phyloP scores from a whole-genome alignment of 2,797 vertebrate species.

The Alcedo atthis region DNA sequence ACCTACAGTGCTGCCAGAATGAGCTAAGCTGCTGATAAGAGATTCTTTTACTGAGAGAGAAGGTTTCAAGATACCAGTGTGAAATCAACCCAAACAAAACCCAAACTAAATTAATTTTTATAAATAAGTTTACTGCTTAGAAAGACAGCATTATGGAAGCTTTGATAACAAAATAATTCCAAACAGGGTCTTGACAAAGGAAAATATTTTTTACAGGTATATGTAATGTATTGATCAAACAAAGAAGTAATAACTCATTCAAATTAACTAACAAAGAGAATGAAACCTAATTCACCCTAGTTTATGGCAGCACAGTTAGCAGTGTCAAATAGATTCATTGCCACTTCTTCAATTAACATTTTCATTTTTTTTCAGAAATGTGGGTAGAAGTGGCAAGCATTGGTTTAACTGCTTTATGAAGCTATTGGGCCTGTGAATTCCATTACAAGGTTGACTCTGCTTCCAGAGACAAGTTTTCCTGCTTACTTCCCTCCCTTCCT shows the following conservation, averaged over 20 bases:
- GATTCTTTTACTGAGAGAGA: neutral
- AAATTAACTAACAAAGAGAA: neutral
- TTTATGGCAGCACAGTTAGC: neutral
- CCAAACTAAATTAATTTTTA: neutral
- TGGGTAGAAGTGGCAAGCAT: neutral
- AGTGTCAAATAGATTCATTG: neutral
- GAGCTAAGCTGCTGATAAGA: neutral
- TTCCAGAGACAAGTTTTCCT: neutral
- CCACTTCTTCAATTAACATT: neutral
- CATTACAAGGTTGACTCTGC: neutral
- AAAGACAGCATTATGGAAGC: neutral
- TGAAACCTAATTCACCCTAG: neutral
- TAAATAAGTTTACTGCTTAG: neutral
- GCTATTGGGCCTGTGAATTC: neutral
- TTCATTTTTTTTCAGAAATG: neutral
- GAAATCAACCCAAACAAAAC: constrained; percentile 4
- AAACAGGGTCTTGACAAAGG: neutral
- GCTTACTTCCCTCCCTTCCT: neutral
- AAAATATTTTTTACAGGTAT: neutral
- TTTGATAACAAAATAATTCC: neutral
- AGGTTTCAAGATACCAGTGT: neutral
- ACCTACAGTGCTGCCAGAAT: neutral
- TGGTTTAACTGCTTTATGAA: neutral
- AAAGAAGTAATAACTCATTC: neutral
- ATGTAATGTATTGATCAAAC: neutral